Evolutionary conservation across 53 echinoderm and acorn worm genomes (phyloP).

Genomic region (Zoroaster sp.): DNA sequence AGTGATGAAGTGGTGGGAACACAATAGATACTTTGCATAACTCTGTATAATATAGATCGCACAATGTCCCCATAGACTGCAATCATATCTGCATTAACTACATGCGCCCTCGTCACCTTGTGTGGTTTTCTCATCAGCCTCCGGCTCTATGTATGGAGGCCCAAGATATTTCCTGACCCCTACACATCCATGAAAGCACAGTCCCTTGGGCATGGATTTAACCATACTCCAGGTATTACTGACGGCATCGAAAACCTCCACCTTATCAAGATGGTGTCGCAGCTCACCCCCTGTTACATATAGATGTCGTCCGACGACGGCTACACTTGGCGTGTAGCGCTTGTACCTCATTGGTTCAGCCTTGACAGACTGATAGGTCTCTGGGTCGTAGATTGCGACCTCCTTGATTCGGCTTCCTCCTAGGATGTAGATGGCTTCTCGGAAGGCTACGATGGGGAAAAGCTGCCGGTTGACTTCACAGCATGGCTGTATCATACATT

Average conservation of each 20-base stretch:
- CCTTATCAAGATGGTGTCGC: conserved; percentile 72
- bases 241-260: conserved; percentile 73
- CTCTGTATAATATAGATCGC: too few relatives aligned
- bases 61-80: not conserved
- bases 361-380: conserved; percentile 51
- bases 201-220: conserved; percentile 68
- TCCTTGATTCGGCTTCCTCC: conserved; percentile 83
- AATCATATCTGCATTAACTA: not conserved
- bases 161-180: conserved; percentile 76
- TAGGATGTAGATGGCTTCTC: conserved; percentile 61
- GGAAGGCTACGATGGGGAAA: conserved; percentile 65
- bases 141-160: conserved; percentile 63
- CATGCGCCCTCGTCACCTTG: not conserved
- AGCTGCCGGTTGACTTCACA: conserved; percentile 78
- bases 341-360: conserved; percentile 74
- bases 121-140: not conserved
- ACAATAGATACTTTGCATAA: too few relatives aligned
- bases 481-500: conserved; percentile 70
- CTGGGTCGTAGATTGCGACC: conserved; percentile 73
- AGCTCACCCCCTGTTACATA: conserved; percentile 83
- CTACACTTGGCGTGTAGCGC: conserved; percentile 78
- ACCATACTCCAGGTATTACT: conserved; percentile 57
- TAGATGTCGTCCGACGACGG: conserved; percentile 70
- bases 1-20: too few relatives aligned
- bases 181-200: conserved; percentile 88